Evolutionary conservation across 2,888 invertebrate genomes (phyloP), one percentile per base, ranked within the genome.

Genomic region (Sminthurinus aureus): DNA sequence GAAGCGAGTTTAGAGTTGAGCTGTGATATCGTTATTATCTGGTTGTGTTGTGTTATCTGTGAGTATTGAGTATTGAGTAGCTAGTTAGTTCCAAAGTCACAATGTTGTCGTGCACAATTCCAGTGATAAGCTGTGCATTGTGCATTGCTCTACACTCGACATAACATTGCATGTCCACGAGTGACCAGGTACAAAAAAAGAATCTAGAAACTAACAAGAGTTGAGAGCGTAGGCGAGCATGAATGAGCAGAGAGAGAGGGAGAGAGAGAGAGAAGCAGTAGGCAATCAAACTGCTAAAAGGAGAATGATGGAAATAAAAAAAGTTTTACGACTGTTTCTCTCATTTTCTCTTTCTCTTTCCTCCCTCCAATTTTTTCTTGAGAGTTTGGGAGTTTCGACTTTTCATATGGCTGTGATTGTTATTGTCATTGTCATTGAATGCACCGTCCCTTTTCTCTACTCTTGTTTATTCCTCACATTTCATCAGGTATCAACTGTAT

Each of bases 261-360:
- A 66, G 66, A 66, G 66, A 58, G 58, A 58, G 15, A 15, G 58
- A 58, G 58, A n/a, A n/a, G n/a, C 38, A 64, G 67, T 22, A 67
- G 67, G 67, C n/a, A 67, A n/a, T 18, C n/a, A 13, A n/a, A 38
- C 38, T 1, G 38, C n/a, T 11, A 67, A 20, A 20, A n/a, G 12
- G 22, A n/a, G 67, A 67, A 67, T 67, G 67, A 67, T 67, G 67
- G 67, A 67, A 67, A 67, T 67, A 67, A 67, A 67, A 67, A 67
- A 22, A 67, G 8, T 6, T 67, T 67, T 67, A 67, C 22, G 67
- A 20, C 12, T 22, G 1, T 4, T 38, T 38, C 38, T 6, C 38
- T 38, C 6, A 1, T 38, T 38, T 38, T 38, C 6, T 64, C 9
- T 11, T 22, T 12, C 20, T 67, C n/a, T 64, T 64, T n/a, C 2